These are phyloP conservation scores for Varanus komodoensis DNA, from an alignment of 2,113 vertebrate species.

Conservation along the genomic window DNA sequence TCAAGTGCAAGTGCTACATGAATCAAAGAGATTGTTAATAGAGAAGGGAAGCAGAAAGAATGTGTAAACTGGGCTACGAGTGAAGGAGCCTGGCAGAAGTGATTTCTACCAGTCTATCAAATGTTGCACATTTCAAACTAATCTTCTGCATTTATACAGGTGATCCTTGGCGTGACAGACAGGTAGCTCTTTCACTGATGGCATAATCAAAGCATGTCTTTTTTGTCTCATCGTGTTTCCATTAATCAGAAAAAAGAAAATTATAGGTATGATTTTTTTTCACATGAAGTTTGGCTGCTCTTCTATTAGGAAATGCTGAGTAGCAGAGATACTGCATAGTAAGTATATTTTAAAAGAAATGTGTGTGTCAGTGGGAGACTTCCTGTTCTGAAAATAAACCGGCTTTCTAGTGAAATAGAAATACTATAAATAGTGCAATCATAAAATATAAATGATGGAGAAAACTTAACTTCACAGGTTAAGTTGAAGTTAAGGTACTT, in stretches of 20 bases:
- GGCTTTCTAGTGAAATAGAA: not conserved
- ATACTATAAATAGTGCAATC: not conserved
- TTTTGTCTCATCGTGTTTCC: conserved; percentile 51
- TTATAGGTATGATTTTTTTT: conserved; percentile 33
- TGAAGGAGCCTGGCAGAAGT: conserved; percentile 31
- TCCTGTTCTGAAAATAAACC: conserved; percentile 22
- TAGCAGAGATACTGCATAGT: conserved; percentile 31
- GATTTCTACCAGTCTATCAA: conserved; percentile 55
- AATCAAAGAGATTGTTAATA: not conserved
- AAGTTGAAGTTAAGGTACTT: not conserved
- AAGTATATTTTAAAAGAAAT: conserved; percentile 20
- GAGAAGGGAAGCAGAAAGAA: not conserved
- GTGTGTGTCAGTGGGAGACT: not conserved
- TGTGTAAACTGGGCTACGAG: conserved; percentile 29
- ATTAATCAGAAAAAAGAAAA: conserved; percentile 57
- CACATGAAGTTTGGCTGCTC: conserved; percentile 2
- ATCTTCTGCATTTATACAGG: conserved; percentile 57
- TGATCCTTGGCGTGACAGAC: conserved; percentile 52
- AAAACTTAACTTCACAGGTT: conserved; percentile 21
- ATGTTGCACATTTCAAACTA: conserved; percentile 45
- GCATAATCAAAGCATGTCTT: conserved; percentile 49
- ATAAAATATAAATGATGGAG: not conserved
- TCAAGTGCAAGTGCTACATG: not conserved
- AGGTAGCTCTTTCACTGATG: conserved; percentile 56
- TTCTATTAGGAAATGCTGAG: not conserved